Base-by-base conservation (phyloP, 2,797 vertebrate genomes). In the Cyprinodon diabolis region DNA sequence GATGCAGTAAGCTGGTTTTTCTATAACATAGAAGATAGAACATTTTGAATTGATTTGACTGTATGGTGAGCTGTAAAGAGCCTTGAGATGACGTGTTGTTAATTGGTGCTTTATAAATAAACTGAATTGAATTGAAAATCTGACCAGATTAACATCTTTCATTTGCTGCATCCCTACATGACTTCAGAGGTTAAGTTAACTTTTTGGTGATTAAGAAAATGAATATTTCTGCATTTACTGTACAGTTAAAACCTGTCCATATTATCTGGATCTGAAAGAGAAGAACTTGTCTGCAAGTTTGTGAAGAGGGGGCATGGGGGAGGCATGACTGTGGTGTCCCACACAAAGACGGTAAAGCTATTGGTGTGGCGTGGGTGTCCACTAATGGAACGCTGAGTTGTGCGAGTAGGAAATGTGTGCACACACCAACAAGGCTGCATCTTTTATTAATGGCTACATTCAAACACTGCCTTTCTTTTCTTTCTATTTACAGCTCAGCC, bases 331-430 rank as follows among this genome's bases (percentile, higher is more conserved):
- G 71, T 35, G 74, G 52, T 74, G 77, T 76, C 77, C 69, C 74
- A 83, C 69, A 91, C 83, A 92, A 87, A 89, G 82, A 80, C 87
- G 87, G 92, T 90, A 92, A 86, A 91, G 86, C 80, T 83, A 69
- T 87, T 92, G 92, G 90, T 90, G 90, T 90, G 89, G 90, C 80
- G 70, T 72, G 81, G 56, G 80, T 70, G 81, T 78, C 76, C 80
- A 87, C 85, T 92, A 91, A 92, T 92, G 90, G 87, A 91, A 88
- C 35, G 75, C 76, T 77, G 65, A 57, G 11, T 54, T 76, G 71
- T 60, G 51, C 66, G 40, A 58, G 48, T 68, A 58, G 75, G n/a
- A n/a, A 56, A 56, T 62, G 72, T 68, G 70, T 69, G 54, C 17
- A 11, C 8, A n/a, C 47, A n/a, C 70, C 78, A 87, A 89, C 79